phyloP scores from a whole-genome alignment of 2,797 vertebrate species.

The Ambastaia sidthimunki region DNA sequence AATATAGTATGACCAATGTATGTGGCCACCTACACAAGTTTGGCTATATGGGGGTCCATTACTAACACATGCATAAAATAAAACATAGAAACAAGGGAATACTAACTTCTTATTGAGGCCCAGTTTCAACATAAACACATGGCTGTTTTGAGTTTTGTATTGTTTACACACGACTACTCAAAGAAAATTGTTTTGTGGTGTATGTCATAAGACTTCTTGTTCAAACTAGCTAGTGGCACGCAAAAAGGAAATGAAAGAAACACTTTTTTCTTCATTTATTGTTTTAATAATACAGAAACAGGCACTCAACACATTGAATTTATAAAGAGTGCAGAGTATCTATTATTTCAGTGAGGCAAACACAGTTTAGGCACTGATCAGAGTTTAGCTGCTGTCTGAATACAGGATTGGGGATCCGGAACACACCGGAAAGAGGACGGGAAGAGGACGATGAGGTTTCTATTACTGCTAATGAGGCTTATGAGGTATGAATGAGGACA shows the following conservation, averaged over 20 bases:
- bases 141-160: too few species aligned
- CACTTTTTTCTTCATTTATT: neutral
- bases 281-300: slow-evolving; percentile 32
- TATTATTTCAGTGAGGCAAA: slow-evolving; percentile 3
- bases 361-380: slow-evolving; percentile 4
- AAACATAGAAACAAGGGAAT: too few species aligned
- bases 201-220: neutral
- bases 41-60: too few species aligned
- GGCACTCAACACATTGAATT: neutral
- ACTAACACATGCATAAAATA: too few species aligned
- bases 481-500: slow-evolving; percentile 47
- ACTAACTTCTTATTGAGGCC: too few species aligned
- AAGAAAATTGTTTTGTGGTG: neutral
- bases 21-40: too few species aligned
- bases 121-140: too few species aligned
- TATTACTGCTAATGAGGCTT: slow-evolving; percentile 26
- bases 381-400: slow-evolving; percentile 60
- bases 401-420: slow-evolving; percentile 47
- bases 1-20: too few species aligned
- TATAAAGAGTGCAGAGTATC: neutral
- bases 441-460: slow-evolving; percentile 13
- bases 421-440: slow-evolving; percentile 15
- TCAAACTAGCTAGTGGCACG: neutral
- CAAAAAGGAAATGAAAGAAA: neutral
- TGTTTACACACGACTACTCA: too few species aligned